Evolutionary conservation across 2,888 invertebrate species (phyloP).

Genomic region (Andrena dorsata): DNA sequence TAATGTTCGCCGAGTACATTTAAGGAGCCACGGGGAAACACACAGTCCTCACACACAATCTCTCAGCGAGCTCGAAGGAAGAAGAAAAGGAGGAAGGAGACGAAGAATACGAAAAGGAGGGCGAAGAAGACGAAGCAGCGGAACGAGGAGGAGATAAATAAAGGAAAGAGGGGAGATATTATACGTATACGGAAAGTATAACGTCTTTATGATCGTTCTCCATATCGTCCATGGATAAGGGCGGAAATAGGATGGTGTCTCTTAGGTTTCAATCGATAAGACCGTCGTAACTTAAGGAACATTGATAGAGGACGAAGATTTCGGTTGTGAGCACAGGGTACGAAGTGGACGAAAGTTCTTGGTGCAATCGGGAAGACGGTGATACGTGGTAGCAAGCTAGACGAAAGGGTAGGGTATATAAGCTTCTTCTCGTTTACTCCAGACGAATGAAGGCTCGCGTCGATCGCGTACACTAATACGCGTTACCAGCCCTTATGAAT

Average conservation of each 20-base stretch:
- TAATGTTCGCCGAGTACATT: slow-evolving; percentile 90
- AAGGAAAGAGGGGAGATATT: too few relatives aligned
- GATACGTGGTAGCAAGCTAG: neutral
- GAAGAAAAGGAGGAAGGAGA: neutral
- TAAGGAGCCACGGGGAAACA: slow-evolving; percentile 81
- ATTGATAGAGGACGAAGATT: neutral
- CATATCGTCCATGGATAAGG: neutral
- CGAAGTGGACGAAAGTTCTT: slow-evolving; percentile 8
- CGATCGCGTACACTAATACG: too few relatives aligned
- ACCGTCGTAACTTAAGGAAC: slow-evolving; percentile 8
- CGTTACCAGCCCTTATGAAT: too few relatives aligned
- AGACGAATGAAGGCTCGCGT: too few relatives aligned
- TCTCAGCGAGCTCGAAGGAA: slow-evolving; percentile 6
- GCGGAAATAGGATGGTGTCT: slow-evolving; percentile 4
- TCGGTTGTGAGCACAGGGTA: neutral
- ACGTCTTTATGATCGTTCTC: neutral
- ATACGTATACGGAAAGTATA: too few relatives aligned
- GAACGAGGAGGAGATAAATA: neutral
- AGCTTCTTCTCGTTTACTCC: too few relatives aligned
- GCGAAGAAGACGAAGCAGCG: neutral
- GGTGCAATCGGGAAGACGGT: slow-evolving; percentile 4
- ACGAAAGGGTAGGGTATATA: neutral
- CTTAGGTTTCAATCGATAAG: neutral
- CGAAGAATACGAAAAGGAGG: neutral
- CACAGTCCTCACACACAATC: neutral